Evolutionary conservation across 2,113 vertebrate species (phyloP), one percentile per base, ranked within the genome.

Genomic region (Redunca redunca): DNA sequence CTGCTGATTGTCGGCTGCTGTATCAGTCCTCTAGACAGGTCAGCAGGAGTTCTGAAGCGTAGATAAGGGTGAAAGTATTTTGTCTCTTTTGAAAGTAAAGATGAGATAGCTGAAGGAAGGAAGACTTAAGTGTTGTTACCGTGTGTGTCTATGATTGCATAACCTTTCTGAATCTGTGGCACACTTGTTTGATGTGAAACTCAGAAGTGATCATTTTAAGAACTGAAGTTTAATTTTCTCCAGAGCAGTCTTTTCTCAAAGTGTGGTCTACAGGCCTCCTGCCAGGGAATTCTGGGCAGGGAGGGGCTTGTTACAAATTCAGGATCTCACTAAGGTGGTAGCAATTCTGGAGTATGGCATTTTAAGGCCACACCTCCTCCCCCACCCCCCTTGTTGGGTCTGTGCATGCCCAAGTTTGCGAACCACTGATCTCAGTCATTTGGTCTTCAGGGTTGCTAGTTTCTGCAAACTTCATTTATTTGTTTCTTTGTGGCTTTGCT

Each of bases 331-430:
- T 40, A 40, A 0, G 8, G 33, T 36, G 64, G 17, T 67, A 36
- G 33, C 8, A 23, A 13, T 36, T 40, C 88, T 55, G 82, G 81
- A 46, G 43, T 74, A 25, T 40, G 83, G 5, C 25, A 2, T 80
- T 83, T 55, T 83, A 53, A 82, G 80, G 6, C 50, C 33, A 33
- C 19, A 53, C 19, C 19, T n/a, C 80, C 50, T 23, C 80, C 48
- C 80, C 30, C 11, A n/a, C 14, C 13, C 0, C 11, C 0, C 17
- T 2, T 2, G 13, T 1, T 26, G 40, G 16, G 8, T 55, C 46
- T 53, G 33, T 52, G 3, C 2, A 0, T 21, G 33, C 50, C 7
- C 80, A 25, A 2, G 21, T 40, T 26, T 28, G 52, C 57, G 52
- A 81, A 30, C 55, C 23, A 12, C 28, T 30, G 4, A 16, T 67